Conservation (phyloP, 2,113 vertebrate genomes). For the Cephalopholis sonnerati region DNA sequence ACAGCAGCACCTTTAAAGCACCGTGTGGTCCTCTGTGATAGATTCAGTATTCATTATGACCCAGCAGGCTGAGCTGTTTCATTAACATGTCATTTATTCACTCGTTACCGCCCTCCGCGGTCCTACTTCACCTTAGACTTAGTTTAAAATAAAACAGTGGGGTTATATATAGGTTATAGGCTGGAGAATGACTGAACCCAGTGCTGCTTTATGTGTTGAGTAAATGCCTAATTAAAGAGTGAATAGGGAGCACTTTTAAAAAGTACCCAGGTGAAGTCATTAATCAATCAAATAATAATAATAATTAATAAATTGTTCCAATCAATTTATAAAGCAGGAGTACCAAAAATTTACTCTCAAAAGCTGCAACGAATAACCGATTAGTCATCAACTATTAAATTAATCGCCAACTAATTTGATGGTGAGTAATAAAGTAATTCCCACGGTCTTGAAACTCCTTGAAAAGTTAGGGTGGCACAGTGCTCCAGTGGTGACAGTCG, state of each 20-base stretch:
- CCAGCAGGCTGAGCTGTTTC: neutral
- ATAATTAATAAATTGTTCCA: neutral
- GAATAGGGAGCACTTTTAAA: neutral
- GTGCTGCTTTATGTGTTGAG: neutral
- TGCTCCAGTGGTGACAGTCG: too few relatives aligned
- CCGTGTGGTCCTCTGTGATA: neutral
- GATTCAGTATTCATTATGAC: neutral
- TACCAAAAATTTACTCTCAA: neutral
- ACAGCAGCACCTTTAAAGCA: neutral
- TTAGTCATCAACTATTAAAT: too few relatives aligned
- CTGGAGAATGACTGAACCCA: neutral
- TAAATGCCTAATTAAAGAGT: neutral
- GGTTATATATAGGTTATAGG: too few relatives aligned
- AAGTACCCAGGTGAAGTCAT: neutral
- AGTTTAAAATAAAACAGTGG: neutral
- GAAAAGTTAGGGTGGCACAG: too few relatives aligned
- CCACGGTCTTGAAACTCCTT: too few relatives aligned
- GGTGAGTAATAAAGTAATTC: too few relatives aligned
- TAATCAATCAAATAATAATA: neutral
- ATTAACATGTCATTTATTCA: neutral
- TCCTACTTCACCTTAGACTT: constrained; percentile 25
- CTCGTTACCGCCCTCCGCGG: constrained; percentile 12
- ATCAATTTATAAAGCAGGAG: neutral
- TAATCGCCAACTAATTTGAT: too few relatives aligned
- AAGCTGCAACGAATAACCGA: neutral